A percentile compares a stretch with the other conserved stretches of the same genome.
Conservation (phyloP, 2,113 vertebrate genomes). For the Lampris incognitus region DNA sequence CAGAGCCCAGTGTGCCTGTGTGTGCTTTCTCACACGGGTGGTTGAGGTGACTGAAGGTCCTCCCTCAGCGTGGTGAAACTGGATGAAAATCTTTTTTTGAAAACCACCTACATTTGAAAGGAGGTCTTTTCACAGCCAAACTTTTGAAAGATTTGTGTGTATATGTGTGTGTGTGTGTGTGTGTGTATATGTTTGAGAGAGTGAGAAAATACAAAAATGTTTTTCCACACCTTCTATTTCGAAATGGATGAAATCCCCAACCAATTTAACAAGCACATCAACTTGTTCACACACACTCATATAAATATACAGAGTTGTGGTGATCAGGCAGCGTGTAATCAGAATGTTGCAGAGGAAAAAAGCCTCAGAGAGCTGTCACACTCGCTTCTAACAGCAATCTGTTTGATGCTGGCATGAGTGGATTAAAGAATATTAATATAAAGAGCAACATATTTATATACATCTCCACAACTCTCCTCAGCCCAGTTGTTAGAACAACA, state of each 20-base stretch:
- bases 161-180: too few relatives aligned
- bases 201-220: background rate
- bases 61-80: background rate
- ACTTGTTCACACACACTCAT: too few relatives aligned
- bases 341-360: background rate
- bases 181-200: too few relatives aligned
- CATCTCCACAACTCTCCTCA: background rate
- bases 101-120: background rate
- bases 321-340: background rate
- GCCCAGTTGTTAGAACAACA: background rate
- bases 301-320: background rate
- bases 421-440: background rate
- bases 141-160: too few relatives aligned
- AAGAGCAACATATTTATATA: background rate
- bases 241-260: background rate
- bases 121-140: too few relatives aligned
- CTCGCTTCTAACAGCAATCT: background rate
- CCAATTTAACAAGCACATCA: background rate
- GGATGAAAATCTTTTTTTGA: background rate
- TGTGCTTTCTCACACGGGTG: background rate
- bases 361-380: background rate
- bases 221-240: background rate
- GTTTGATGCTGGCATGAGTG: background rate
- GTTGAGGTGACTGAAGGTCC: background rate
- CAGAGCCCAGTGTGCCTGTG: slow-evolving; percentile 33